phyloP scores from a whole-genome alignment of 1,140 invertebrate species.

The Tyrophagus putrescentiae region DNA sequence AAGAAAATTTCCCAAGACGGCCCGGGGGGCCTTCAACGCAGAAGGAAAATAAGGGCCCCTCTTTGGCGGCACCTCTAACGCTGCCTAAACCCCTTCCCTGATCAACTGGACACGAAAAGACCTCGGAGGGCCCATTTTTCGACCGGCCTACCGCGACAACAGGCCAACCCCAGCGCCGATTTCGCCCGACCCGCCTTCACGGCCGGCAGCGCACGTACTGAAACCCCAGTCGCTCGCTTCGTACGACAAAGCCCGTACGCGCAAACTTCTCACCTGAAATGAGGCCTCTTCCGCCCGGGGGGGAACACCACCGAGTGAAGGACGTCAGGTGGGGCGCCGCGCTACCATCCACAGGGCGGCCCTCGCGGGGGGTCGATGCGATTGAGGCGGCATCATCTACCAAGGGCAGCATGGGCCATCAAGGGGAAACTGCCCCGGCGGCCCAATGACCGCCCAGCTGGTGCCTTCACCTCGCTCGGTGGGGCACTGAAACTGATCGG shows the following conservation, averaged over 20 bases:
- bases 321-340: not conserved
- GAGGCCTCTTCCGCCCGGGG: not conserved
- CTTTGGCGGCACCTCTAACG: not conserved
- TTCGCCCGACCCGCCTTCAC: not conserved
- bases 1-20: not conserved
- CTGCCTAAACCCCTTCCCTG: slow-evolving; percentile 2
- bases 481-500: not conserved
- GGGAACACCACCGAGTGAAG: slow-evolving; percentile 18
- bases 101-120: slow-evolving; percentile 14
- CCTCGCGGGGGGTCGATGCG: not conserved
- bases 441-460: not conserved
- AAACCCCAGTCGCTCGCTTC: not conserved
- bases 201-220: not conserved
- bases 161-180: not conserved
- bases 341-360: not conserved
- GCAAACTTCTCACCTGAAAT: not conserved
- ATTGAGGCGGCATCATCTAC: not conserved
- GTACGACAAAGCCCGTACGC: slow-evolving; percentile 3
- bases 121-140: not conserved
- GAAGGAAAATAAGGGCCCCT: not conserved
- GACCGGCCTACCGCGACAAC: not conserved
- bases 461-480: not conserved
- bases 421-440: not conserved
- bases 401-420: not conserved
- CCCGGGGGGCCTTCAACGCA: not conserved